Conservation (phyloP, 2,888 invertebrate species). For the Drosophila vallismaia region DNA sequence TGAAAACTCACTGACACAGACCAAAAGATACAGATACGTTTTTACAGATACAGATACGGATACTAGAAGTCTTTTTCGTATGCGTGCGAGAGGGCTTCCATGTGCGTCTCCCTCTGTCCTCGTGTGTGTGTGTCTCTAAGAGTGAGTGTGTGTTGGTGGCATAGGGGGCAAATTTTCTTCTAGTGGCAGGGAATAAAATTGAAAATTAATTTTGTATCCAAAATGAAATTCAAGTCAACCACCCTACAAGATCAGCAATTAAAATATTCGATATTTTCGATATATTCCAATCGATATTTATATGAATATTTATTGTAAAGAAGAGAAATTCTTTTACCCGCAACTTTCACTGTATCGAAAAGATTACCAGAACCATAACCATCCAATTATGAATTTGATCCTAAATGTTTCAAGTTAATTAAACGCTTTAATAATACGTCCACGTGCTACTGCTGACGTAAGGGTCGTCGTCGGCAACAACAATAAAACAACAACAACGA, state of each 20-base stretch:
- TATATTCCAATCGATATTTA: not conserved
- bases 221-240: constrained; percentile 41
- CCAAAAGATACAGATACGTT: constrained; percentile 15
- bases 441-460: constrained; percentile 82
- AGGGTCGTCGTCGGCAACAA: constrained; percentile 65
- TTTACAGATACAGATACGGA: constrained; percentile 21
- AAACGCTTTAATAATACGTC: constrained; percentile 74
- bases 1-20: constrained; percentile 48
- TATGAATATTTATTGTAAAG: not conserved
- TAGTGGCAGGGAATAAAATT: constrained; percentile 59
- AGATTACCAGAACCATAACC: not conserved
- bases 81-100: constrained; percentile 27
- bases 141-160: constrained; percentile 49
- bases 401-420: constrained; percentile 72
- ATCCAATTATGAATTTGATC: constrained; percentile 66
- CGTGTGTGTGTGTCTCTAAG: constrained; percentile 15
- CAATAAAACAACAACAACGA: constrained; percentile 31
- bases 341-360: not conserved
- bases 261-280: not conserved
- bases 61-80: constrained; percentile 32
- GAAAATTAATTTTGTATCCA: constrained; percentile 69
- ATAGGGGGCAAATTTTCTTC: constrained; percentile 59
- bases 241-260: constrained; percentile 19
- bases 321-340: constrained; percentile 1
- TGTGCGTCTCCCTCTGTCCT: constrained; percentile 1